phyloP scores from a whole-genome alignment of 2,113 vertebrate genomes.

The Cavia aperea region DNA sequence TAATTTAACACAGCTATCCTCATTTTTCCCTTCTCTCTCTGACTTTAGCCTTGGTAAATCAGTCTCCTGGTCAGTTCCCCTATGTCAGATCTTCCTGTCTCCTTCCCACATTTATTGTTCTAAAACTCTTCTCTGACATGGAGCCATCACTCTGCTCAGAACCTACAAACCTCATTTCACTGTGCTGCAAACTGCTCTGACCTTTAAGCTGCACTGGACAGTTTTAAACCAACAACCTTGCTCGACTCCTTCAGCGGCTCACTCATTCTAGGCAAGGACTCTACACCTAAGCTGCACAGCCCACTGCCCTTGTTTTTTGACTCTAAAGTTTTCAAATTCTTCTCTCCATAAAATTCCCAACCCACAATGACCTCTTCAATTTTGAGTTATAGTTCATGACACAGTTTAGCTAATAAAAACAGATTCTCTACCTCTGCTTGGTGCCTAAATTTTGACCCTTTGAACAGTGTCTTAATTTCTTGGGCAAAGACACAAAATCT shows the following conservation, averaged over 20 bases:
- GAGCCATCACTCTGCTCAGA: not conserved
- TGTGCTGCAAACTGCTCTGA: not conserved
- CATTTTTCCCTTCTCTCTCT: not conserved
- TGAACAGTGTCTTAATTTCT: not conserved
- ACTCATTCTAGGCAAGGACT: not conserved
- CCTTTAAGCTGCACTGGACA: not conserved
- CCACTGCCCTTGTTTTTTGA: not conserved
- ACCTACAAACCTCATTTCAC: not conserved
- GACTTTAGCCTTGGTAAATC: not conserved
- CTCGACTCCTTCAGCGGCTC: not conserved
- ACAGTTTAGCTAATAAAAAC: slow-evolving; percentile 9
- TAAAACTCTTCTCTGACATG: not conserved
- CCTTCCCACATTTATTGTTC: slow-evolving; percentile 28
- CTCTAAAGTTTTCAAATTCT: not conserved
- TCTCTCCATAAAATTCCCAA: not conserved
- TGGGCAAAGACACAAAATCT: slow-evolving; percentile 3
- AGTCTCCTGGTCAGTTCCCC: not conserved
- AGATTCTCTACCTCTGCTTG: slow-evolving; percentile 5
- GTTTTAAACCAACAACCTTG: slow-evolving; percentile 21
- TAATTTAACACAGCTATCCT: not conserved
- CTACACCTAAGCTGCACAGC: not conserved
- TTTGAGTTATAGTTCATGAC: slow-evolving; percentile 13
- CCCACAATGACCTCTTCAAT: not conserved
- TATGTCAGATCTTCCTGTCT: not conserved
- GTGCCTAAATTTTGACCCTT: not conserved